Evolutionary conservation across 2,888 invertebrate species (phyloP).

Genomic region (Alloplasta piceator): DNA sequence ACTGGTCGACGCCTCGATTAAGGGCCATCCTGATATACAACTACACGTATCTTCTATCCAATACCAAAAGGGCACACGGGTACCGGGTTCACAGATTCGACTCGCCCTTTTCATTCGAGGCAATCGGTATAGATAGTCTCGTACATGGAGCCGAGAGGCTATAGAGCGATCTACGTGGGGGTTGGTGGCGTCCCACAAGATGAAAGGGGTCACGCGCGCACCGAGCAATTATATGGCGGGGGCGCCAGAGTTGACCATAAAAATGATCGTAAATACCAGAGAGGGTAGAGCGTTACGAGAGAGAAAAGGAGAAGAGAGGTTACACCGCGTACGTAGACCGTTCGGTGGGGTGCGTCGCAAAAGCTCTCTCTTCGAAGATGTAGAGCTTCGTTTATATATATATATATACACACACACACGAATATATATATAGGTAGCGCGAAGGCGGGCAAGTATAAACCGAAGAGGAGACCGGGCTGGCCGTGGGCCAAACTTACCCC

Average conservation of each 20-base stretch:
- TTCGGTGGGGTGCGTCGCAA: slow-evolving; percentile 35
- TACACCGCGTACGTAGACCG: slow-evolving; percentile 25
- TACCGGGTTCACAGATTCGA: too few relatives aligned
- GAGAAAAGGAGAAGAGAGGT: slow-evolving; percentile 8
- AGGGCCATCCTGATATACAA: too few relatives aligned
- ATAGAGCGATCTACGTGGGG: too few relatives aligned
- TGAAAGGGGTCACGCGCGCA: slow-evolving; percentile 40
- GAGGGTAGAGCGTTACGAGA: slow-evolving; percentile 54
- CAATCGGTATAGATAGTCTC: not conserved
- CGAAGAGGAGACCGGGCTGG: slow-evolving; percentile 58
- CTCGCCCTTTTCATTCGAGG: not conserved
- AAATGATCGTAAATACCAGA: slow-evolving; percentile 80
- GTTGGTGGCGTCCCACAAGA: not conserved
- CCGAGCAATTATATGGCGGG: slow-evolving; percentile 71
- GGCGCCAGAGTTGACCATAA: slow-evolving; percentile 75
- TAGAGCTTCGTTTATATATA: slow-evolving; percentile 59
- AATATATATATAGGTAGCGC: too few relatives aligned
- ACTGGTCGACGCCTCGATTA: too few relatives aligned
- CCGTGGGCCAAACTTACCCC: slow-evolving; percentile 68
- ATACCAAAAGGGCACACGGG: too few relatives aligned
- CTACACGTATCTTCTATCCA: too few relatives aligned
- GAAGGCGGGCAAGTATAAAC: too few relatives aligned
- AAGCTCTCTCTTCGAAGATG: slow-evolving; percentile 65
- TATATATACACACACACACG: too few relatives aligned
- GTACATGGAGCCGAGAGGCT: not conserved